These are phyloP conservation scores for Venusia cambrica DNA, from an alignment of 2,888 invertebrate species.

Conservation along the genomic window DNA sequence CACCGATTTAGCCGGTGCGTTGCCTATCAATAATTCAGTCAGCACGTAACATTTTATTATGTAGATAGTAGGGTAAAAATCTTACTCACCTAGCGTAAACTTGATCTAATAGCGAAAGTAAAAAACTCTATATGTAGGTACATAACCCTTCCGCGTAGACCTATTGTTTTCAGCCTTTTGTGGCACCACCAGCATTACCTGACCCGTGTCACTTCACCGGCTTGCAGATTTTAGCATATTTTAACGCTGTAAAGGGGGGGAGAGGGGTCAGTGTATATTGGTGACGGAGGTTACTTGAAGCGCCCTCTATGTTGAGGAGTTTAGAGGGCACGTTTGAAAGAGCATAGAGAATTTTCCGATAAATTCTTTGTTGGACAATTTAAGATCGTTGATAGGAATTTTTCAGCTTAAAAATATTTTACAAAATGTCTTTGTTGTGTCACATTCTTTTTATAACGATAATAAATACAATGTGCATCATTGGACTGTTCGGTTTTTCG, in stretches of 20 bases:
- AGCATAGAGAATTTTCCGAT: slow-evolving; percentile 13
- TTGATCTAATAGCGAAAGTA: slow-evolving; percentile 8
- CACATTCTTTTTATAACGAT: no score
- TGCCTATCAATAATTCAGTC: no score
- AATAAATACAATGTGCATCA: no score
- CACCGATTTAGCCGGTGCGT: no score
- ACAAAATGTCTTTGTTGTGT: no score
- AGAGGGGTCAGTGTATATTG: slow-evolving; percentile 10
- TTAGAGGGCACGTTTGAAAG: slow-evolving; percentile 15
- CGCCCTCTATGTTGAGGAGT: slow-evolving; percentile 14
- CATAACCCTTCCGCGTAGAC: slow-evolving; percentile 11
- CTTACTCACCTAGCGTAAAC: slow-evolving; percentile 4
- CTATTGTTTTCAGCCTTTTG: slow-evolving; percentile 22
- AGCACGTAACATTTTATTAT: no score
- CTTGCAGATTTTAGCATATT: slow-evolving; percentile 11
- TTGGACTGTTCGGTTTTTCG: no score
- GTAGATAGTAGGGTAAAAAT: no score
- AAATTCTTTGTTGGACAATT: slow-evolving; percentile 24
- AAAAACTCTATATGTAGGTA: slow-evolving; percentile 13
- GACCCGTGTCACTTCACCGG: slow-evolving; percentile 13
- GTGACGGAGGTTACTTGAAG: slow-evolving; percentile 9
- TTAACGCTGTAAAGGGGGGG: slow-evolving; percentile 4
- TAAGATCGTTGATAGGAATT: slow-evolving; percentile 16
- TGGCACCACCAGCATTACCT: slow-evolving; percentile 8
- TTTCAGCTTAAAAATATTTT: no score